Evolutionary conservation across 1,140 invertebrate genomes (phyloP).

Genomic region (Lordiphosa stackelbergi): DNA sequence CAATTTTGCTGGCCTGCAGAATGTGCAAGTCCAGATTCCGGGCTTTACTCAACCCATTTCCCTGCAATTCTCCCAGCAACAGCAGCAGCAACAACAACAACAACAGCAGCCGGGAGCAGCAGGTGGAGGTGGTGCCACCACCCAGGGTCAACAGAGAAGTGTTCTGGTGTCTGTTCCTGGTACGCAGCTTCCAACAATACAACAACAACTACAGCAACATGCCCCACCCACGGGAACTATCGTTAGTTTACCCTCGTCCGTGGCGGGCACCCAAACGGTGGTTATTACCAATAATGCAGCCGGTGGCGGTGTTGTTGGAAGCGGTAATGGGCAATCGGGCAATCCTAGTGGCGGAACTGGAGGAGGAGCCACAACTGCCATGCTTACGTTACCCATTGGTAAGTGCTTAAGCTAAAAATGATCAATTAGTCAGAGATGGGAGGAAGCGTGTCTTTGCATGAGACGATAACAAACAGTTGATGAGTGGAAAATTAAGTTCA

Average conservation of each 20-base stretch:
- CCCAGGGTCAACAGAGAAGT: conserved; percentile 52
- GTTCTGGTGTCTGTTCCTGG: conserved; percentile 71
- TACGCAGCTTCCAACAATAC: conserved; percentile 68
- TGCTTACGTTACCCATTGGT: conserved; percentile 81
- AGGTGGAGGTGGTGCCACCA: conserved; percentile 69
- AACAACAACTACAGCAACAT: conserved; percentile 49
- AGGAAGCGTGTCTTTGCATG: no score
- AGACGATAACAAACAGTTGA: no score
- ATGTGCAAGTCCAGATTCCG: conserved; percentile 87
- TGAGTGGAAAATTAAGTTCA: no score
- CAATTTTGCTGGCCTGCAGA: conserved; percentile 85
- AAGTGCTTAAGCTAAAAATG: conserved; percentile 64
- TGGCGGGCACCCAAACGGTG: conserved; percentile 79
- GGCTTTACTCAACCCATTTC: conserved; percentile 88
- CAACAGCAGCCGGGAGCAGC: conserved; percentile 76
- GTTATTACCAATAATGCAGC: conserved; percentile 78
- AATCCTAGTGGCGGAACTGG: conserved; percentile 26
- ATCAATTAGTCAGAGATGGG: neutral
- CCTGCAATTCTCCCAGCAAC: conserved; percentile 82
- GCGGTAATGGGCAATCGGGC: conserved; percentile 16
- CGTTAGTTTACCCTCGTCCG: conserved; percentile 58
- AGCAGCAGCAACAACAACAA: conserved; percentile 76
- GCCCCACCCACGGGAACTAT: conserved; percentile 65
- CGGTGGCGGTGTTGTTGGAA: conserved; percentile 28
- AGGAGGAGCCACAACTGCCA: conserved; percentile 63